Evolutionary conservation across 2,888 invertebrate species (phyloP).

Genomic region (Trichogramma dendrolimi): DNA sequence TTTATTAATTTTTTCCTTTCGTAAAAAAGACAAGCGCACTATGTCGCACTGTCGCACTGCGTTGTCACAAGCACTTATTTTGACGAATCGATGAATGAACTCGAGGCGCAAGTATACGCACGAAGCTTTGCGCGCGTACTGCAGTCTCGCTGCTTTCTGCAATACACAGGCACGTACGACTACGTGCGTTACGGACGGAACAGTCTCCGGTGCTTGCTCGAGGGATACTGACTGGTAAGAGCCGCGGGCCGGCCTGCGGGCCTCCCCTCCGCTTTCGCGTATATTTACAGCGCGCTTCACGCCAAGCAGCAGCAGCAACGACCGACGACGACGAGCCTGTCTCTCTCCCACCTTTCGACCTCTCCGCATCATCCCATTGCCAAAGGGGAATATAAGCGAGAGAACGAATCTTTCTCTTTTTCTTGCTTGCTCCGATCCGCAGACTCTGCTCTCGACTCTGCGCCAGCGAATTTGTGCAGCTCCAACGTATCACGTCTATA

Average conservation of each 20-base stretch:
- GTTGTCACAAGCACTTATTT: too few relatives aligned
- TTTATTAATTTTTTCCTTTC: too few relatives aligned
- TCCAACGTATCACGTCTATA: background rate
- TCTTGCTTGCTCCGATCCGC: constrained; percentile 11
- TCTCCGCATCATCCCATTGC: constrained; percentile 20
- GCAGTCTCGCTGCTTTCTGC: too few relatives aligned
- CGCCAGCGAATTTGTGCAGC: background rate
- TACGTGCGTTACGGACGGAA: too few relatives aligned
- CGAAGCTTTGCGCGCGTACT: too few relatives aligned
- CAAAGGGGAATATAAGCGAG: constrained; percentile 23
- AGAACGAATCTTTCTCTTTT: constrained; percentile 16
- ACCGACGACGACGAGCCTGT: background rate
- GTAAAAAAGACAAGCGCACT: too few relatives aligned
- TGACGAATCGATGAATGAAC: too few relatives aligned
- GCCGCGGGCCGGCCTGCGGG: constrained; percentile 53
- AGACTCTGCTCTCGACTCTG: background rate
- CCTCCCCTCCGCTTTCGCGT: constrained; percentile 41
- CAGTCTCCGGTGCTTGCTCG: constrained; percentile 49
- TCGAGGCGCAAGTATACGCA: too few relatives aligned
- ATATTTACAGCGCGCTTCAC: constrained; percentile 6
- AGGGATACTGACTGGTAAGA: constrained; percentile 51
- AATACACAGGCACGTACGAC: too few relatives aligned
- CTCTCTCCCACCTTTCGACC: constrained; percentile 24
- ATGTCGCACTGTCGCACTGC: too few relatives aligned
- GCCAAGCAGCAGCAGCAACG: too few relatives aligned